Evolutionary conservation across 2,888 invertebrate species (phyloP).

Genomic region (Teleogryllus oceanicus): DNA sequence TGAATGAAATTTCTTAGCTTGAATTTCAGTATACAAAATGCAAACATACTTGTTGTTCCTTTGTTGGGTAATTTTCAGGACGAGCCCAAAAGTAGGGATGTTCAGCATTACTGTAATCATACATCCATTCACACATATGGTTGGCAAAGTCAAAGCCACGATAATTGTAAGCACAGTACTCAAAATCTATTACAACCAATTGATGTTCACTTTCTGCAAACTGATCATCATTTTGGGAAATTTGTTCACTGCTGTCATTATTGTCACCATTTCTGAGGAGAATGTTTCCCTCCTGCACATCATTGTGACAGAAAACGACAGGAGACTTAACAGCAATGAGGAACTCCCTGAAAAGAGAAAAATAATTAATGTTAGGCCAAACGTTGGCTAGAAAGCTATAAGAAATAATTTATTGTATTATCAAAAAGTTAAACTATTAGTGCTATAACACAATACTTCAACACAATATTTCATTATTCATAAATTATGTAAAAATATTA

Average conservation of each 20-base stretch:
- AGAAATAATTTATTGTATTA: too few relatives aligned
- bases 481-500: too few relatives aligned
- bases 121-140: constrained; percentile 54
- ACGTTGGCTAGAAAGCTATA: too few relatives aligned
- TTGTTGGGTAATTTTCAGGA: constrained; percentile 49
- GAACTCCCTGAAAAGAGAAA: constrained; percentile 33
- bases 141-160: constrained; percentile 55
- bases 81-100: constrained; percentile 48
- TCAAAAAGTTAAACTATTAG: too few relatives aligned
- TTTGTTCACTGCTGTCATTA: background rate
- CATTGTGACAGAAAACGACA: constrained; percentile 55
- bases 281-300: constrained; percentile 53
- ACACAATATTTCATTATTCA: too few relatives aligned
- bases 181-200: constrained; percentile 52
- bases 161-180: constrained; percentile 55
- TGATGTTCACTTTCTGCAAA: constrained; percentile 25
- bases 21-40: background rate
- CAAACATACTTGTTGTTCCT: constrained; percentile 49
- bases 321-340: constrained; percentile 47
- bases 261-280: constrained; percentile 42
- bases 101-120: constrained; percentile 49
- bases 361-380: background rate
- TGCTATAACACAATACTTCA: too few relatives aligned
- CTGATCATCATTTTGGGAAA: background rate
- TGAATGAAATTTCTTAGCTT: too few relatives aligned